Conservation (phyloP, 2,113 vertebrate species). For the Podarcis muralis region DNA sequence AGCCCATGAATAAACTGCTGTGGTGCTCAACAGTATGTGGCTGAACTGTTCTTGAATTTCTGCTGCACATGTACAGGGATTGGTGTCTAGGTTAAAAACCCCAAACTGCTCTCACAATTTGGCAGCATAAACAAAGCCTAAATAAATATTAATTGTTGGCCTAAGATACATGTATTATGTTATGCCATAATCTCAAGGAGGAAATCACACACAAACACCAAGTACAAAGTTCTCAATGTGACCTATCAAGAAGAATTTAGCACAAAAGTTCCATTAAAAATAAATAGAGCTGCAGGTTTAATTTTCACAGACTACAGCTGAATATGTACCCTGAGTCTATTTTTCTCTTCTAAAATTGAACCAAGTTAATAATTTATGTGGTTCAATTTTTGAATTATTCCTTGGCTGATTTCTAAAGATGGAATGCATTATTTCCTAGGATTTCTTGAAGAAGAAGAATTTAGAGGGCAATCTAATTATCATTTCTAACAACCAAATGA, state of each 20-base stretch:
- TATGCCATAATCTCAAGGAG: background rate
- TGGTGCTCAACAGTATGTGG: background rate
- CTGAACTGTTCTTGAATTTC: background rate
- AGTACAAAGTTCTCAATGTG: conserved; percentile 24
- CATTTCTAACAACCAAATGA: conserved; percentile 15
- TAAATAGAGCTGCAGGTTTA: conserved; percentile 33
- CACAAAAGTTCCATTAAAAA: conserved; percentile 43
- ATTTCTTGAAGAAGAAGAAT: conserved; percentile 17
- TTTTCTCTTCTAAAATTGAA: conserved; percentile 40
- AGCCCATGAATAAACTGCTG: background rate
- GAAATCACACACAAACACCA: conserved; percentile 32
- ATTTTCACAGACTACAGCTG: conserved; percentile 42
- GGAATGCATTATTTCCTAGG: conserved; percentile 35
- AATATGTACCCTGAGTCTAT: conserved; percentile 37
- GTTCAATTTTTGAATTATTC: conserved; percentile 45
- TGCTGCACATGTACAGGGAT: background rate
- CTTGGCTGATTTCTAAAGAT: conserved; percentile 18
- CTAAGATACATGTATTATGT: background rate
- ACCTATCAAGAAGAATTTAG: conserved; percentile 38
- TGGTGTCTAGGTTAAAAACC: background rate
- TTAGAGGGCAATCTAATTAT: background rate
- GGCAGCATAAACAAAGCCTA: conserved; percentile 14
- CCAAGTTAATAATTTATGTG: conserved; percentile 49
- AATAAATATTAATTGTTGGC: conserved; percentile 25
- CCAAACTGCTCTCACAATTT: background rate